phyloP scores from a whole-genome alignment of 2,888 invertebrate genomes.

The Idaea straminata region DNA sequence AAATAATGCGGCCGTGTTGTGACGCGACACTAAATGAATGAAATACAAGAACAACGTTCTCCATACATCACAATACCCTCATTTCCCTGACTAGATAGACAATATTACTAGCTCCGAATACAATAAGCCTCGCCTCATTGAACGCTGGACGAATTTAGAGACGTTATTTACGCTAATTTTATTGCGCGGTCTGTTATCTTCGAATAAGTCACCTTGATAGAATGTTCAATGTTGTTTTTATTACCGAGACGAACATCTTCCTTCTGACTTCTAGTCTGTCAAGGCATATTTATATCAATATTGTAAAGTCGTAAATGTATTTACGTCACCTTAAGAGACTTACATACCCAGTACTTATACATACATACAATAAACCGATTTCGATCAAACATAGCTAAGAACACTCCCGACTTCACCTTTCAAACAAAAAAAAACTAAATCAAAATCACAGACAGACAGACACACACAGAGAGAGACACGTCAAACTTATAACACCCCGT shows the following conservation, averaged over 20 bases:
- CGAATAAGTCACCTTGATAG: not conserved
- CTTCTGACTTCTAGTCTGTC: not conserved
- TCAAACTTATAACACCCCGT: too few relatives aligned
- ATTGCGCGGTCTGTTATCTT: not conserved
- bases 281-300: not conserved
- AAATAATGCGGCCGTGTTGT: slow-evolving; percentile 3
- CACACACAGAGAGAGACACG: too few relatives aligned
- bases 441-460: too few relatives aligned
- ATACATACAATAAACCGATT: too few relatives aligned
- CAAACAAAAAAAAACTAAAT: too few relatives aligned
- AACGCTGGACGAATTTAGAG: not conserved
- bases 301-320: not conserved
- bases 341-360: too few relatives aligned
- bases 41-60: not conserved
- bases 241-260: not conserved
- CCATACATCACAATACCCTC: not conserved
- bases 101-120: not conserved
- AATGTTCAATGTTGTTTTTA: not conserved
- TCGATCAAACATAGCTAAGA: too few relatives aligned
- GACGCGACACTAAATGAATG: not conserved
- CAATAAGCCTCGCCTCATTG: not conserved
- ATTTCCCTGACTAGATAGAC: not conserved
- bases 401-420: too few relatives aligned
- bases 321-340: not conserved
- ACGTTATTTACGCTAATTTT: not conserved